A percentile compares a stretch with the other conserved stretches of the same genome.
These are phyloP conservation scores for Belonocnema kinseyi DNA, from an alignment of 1,140 invertebrate species.

Conservation along the genomic window DNA sequence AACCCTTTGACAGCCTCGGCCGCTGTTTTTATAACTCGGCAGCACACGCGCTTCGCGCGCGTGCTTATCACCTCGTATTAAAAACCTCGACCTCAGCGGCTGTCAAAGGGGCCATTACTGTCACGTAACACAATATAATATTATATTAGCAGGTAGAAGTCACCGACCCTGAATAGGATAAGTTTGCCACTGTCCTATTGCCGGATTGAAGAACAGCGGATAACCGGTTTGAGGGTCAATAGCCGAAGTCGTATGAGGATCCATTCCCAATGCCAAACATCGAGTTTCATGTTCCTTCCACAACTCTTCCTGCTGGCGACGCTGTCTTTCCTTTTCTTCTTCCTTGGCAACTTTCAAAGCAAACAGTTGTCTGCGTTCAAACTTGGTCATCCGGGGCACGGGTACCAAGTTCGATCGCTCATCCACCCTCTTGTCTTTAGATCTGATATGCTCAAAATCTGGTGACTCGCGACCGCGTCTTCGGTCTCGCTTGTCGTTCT, in stretches of 20 bases:
- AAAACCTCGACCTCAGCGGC: no score
- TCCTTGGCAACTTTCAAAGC: slow-evolving; percentile 85
- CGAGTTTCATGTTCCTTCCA: slow-evolving; percentile 81
- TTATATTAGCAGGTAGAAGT: background rate
- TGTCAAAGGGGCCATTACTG: no score
- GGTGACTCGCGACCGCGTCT: slow-evolving; percentile 72
- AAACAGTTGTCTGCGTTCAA: slow-evolving; percentile 85
- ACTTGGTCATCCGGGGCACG: slow-evolving; percentile 79
- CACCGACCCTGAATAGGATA: slow-evolving; percentile 71
- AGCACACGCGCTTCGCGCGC: no score
- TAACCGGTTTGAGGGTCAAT: slow-evolving; percentile 77
- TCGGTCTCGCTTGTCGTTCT: slow-evolving; percentile 68
- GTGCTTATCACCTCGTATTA: no score
- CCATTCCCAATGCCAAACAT: slow-evolving; percentile 78
- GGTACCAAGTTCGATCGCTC: slow-evolving; percentile 68
- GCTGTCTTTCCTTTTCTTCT: slow-evolving; percentile 80
- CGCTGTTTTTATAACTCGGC: no score
- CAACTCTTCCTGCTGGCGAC: slow-evolving; percentile 79
- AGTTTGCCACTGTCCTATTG: slow-evolving; percentile 79
- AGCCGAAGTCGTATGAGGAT: slow-evolving; percentile 77
- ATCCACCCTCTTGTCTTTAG: slow-evolving; percentile 69
- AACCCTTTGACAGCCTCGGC: no score
- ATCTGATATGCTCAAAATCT: slow-evolving; percentile 60
- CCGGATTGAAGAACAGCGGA: slow-evolving; percentile 79
- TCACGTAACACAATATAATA: no score